A percentile compares a stretch with the other conserved stretches of the same genome.
Evolutionary conservation across 2,113 vertebrate species (phyloP).

Genomic region (Hoplias malabaricus): DNA sequence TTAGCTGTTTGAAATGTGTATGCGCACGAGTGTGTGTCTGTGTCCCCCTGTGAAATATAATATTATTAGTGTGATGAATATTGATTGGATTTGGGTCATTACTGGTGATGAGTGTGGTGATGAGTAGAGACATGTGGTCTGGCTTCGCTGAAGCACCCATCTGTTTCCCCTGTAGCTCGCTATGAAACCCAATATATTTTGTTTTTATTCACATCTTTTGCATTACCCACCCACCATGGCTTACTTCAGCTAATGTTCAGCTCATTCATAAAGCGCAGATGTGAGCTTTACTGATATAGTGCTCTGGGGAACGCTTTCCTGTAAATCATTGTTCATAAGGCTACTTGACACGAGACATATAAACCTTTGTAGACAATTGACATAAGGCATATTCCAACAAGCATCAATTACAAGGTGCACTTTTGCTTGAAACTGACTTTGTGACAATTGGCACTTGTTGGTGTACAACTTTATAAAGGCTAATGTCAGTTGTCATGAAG

Average conservation of each 20-base stretch:
- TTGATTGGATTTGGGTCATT: slow-evolving; percentile 36
- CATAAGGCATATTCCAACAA: too few species aligned
- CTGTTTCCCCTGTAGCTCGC: background rate
- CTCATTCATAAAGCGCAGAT: background rate
- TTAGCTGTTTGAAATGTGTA: background rate
- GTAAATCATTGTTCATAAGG: too few species aligned
- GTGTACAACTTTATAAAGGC: too few species aligned
- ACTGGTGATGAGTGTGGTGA: slow-evolving; percentile 31
- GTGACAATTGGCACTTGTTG: too few species aligned
- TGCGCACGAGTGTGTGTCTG: background rate
- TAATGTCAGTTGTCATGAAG: too few species aligned
- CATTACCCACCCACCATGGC: background rate
- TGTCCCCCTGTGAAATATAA: slow-evolving; percentile 24
- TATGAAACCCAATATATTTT: background rate
- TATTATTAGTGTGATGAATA: slow-evolving; percentile 39
- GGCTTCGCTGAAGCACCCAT: slow-evolving; percentile 23
- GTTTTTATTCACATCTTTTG: background rate
- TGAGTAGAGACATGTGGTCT: slow-evolving; percentile 6
- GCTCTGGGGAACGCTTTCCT: too few species aligned
- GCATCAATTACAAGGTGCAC: too few species aligned
- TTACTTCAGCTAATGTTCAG: background rate
- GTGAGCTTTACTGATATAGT: background rate
- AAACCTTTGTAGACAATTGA: too few species aligned
- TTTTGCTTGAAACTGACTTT: too few species aligned
- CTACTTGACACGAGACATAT: too few species aligned